Evolutionary conservation across 2,888 invertebrate species (phyloP), one percentile per base, ranked within the genome.

Genomic region (Monopis laevigella): DNA sequence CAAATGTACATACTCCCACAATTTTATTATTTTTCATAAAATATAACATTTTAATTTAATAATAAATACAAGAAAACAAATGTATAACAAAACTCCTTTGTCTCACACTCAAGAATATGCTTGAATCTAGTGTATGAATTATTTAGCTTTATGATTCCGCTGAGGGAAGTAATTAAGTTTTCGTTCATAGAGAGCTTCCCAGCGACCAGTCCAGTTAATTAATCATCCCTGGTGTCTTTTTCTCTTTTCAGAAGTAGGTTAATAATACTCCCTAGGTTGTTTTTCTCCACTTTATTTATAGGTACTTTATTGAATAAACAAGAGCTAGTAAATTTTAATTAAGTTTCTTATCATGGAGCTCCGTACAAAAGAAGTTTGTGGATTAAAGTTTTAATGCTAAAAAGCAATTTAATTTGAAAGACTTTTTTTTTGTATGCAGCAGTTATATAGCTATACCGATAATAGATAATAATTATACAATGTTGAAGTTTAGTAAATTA

Each of bases 101-200:
- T 49, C 50, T 49, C 51, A 49, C 47, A 52, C 51, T 51, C 46
- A 48, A 48, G 55, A 50, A 54, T 62, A 57, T 60, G 56, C 55
- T 56, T 52, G 54, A 55, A 57, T 56, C 58, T 51, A 55, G 57
- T 56, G 46, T 61, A 65, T 65, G 64, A 67, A 70, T 66, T 64
- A 70, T 71, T 66, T 62, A 68, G 55, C 56, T 64, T 66, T 66
- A 71, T 68, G 65, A 68, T 68, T 67, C 63, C 55, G 52, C 58
- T 50, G 64, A 68, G 70, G 66, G 71, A 72, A 70, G 62, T 73
- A 74, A 72, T 73, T 72, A 73, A 67, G 64, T 70, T 68, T 68
- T 66, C 65, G 61, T 65, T 61, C 54, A 58, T 52, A 53, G 58
- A 45, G 49, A 56, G 59, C 59, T 54, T 57, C 64, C 61, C 62